A percentile compares a stretch with the other conserved stretches of the same genome.
Evolutionary conservation across 1,140 invertebrate species (phyloP).

Genomic region (Anadara kagoshimensis): DNA sequence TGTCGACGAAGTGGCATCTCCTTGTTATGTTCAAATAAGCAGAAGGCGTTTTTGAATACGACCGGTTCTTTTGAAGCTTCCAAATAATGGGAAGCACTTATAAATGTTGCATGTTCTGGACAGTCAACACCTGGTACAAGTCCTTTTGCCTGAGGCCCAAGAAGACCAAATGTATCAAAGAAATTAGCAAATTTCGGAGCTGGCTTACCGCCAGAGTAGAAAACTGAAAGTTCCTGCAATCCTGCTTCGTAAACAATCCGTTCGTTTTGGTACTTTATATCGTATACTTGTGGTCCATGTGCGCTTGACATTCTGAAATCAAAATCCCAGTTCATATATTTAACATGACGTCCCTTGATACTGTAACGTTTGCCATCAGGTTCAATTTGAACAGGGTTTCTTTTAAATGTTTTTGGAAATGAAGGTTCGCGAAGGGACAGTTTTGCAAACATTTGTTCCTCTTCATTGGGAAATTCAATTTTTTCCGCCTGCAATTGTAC

Average conservation of each 20-base stretch:
- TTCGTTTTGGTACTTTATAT: constrained; percentile 50
- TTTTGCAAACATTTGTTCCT: too few relatives aligned
- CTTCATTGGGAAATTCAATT: too few relatives aligned
- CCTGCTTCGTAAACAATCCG: constrained; percentile 53
- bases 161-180: constrained; percentile 35
- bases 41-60: constrained; percentile 37
- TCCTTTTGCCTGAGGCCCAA: constrained; percentile 28
- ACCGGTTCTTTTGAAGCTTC: neutral
- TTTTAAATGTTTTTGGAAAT: neutral
- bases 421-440: too few relatives aligned
- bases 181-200: constrained; percentile 39
- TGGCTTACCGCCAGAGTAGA: constrained; percentile 45
- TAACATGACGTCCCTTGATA: constrained; percentile 39
- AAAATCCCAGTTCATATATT: constrained; percentile 57
- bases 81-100: constrained; percentile 9
- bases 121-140: constrained; percentile 51
- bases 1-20: constrained; percentile 50
- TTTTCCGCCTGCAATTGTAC: too few relatives aligned
- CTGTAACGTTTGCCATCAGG: constrained; percentile 51
- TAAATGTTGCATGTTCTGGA: constrained; percentile 47
- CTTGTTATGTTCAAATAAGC: constrained; percentile 56
- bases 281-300: constrained; percentile 55
- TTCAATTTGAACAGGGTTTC: constrained; percentile 37
- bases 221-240: constrained; percentile 51
- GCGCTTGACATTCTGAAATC: constrained; percentile 54